Percentiles rank a stretch among this genome's conserved stretches.
Evolutionary conservation across 2,888 invertebrate genomes (phyloP).

Genomic region (Spilosoma lubricipeda): DNA sequence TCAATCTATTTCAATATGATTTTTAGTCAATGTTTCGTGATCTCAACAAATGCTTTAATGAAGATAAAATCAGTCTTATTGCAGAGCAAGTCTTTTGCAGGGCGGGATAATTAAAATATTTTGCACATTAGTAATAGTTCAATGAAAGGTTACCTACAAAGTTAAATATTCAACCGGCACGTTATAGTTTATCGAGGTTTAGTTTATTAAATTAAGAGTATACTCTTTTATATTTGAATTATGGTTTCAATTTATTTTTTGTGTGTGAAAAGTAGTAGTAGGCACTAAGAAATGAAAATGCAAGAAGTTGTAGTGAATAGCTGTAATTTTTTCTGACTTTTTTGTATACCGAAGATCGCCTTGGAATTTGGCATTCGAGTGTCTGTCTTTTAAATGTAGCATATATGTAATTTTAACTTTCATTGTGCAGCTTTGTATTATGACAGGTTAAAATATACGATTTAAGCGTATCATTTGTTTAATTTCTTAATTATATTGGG

Average conservation of each 20-base stretch:
- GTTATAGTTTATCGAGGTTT: neutral
- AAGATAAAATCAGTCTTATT: neutral
- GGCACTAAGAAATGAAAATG: too few species aligned
- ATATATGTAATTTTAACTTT: too few species aligned
- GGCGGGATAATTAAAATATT: conserved; percentile 5
- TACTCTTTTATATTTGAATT: too few species aligned
- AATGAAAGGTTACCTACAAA: neutral
- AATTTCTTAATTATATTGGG: too few species aligned
- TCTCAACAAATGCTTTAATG: neutral
- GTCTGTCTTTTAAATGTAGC: too few species aligned
- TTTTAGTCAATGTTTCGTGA: neutral
- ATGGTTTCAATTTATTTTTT: neutral
- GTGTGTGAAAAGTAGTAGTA: too few species aligned
- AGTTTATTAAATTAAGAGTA: too few species aligned
- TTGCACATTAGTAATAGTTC: neutral
- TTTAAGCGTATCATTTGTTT: too few species aligned
- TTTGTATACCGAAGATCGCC: neutral
- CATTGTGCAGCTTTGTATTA: too few species aligned
- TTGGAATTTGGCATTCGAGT: too few species aligned
- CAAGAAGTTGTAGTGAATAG: too few species aligned
- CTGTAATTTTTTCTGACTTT: neutral
- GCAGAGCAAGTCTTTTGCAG: neutral
- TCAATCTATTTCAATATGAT: neutral
- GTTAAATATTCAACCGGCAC: neutral
- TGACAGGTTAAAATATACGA: too few species aligned